Conservation (phyloP, 2,797 vertebrate species). For the Petrocephalus schoutedeni region DNA sequence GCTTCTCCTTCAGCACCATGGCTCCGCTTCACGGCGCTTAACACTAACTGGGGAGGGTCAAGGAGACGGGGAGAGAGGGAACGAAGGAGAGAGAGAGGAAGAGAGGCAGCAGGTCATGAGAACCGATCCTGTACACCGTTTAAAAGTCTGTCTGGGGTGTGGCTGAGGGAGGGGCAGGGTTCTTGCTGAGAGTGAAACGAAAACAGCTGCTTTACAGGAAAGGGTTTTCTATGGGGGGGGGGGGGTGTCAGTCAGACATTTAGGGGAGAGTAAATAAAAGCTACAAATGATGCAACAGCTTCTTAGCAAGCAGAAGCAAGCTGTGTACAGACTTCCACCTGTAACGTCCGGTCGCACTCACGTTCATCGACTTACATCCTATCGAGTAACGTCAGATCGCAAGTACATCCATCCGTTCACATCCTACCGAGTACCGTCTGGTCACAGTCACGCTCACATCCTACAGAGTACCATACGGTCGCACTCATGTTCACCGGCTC, state of each 20-base stretch:
- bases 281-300: neutral
- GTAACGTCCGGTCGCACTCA: too few relatives aligned
- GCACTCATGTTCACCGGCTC: too few relatives aligned
- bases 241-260: neutral
- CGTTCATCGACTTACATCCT: too few relatives aligned
- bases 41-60: slow-evolving; percentile 49
- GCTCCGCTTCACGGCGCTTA: slow-evolving; percentile 39
- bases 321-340: neutral
- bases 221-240: neutral
- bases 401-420: too few relatives aligned
- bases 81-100: neutral
- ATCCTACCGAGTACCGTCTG: too few relatives aligned
- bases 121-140: neutral
- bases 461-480: too few relatives aligned
- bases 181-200: neutral
- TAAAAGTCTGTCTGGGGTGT: neutral
- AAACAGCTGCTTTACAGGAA: neutral
- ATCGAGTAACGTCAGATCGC: too few relatives aligned
- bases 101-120: neutral
- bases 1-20: slow-evolving; percentile 89
- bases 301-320: neutral
- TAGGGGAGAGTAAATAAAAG: neutral
- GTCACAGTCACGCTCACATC: too few relatives aligned
- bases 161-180: neutral
- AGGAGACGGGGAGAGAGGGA: neutral